These are phyloP conservation scores for Myodes glareolus DNA, from an alignment of 2,113 vertebrate species.

Conservation along the genomic window DNA sequence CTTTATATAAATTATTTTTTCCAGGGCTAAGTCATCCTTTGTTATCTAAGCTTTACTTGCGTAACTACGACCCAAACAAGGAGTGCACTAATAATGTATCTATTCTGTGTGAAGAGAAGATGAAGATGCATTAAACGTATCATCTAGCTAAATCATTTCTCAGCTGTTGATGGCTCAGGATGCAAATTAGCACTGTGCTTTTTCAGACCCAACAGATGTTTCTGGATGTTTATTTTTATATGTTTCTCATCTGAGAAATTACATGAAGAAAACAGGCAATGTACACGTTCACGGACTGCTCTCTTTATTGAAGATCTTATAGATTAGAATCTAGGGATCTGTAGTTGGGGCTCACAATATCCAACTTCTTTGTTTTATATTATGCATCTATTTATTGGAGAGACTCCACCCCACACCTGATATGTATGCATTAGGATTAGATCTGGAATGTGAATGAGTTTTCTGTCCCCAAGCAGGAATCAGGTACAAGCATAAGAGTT, in stretches of 20 bases:
- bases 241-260: conserved; percentile 62
- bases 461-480: not conserved
- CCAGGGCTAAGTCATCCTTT: conserved; percentile 14
- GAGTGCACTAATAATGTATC: not conserved
- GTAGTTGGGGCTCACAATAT: not conserved
- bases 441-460: not conserved
- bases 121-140: conserved; percentile 53
- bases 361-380: conserved; percentile 5
- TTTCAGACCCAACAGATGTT: conserved; percentile 69
- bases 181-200: conserved; percentile 56
- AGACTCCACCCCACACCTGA: not conserved
- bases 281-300: not conserved
- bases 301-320: not conserved
- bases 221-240: conserved; percentile 59
- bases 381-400: not conserved
- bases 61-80: conserved; percentile 37
- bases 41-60: conserved; percentile 46
- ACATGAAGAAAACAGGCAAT: conserved; percentile 42
- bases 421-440: not conserved
- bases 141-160: conserved; percentile 56
- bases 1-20: not conserved
- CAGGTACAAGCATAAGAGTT: not conserved
- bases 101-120: conserved; percentile 55
- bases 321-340: not conserved
- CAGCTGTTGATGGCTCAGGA: conserved; percentile 34